phyloP scores from a whole-genome alignment of 2,797 vertebrate species.

The Notolepis coatsorum region DNA sequence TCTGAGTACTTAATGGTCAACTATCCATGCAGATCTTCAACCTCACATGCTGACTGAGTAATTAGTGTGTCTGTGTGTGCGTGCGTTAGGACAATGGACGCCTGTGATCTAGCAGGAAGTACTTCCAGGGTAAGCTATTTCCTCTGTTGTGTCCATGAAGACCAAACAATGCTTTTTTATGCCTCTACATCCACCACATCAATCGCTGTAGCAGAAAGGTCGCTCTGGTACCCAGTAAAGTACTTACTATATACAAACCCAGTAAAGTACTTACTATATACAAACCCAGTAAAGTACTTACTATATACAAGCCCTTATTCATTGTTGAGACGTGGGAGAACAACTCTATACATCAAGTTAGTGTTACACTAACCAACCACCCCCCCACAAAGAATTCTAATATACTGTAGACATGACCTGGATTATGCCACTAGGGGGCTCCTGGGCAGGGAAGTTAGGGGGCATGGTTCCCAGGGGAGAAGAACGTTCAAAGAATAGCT shows the following conservation, averaged over 20 bases:
- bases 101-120: constrained; percentile 24
- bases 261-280: not conserved
- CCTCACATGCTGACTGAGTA: constrained; percentile 3
- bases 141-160: constrained; percentile 26
- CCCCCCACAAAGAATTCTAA: no score
- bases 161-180: constrained; percentile 34
- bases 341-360: no score
- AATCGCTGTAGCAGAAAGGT: not conserved
- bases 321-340: constrained; percentile 3
- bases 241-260: not conserved
- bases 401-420: no score
- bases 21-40: not conserved
- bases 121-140: constrained; percentile 44
- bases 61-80: constrained; percentile 18
- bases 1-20: no score
- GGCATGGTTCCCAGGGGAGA: no score
- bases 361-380: no score
- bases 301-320: not conserved
- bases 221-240: no score
- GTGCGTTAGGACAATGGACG: constrained; percentile 35
- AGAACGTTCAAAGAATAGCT: no score
- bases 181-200: constrained; percentile 20
- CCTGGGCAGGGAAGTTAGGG: no score
- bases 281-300: not conserved
- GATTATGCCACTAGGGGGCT: no score